Evolutionary conservation across 2,797 vertebrate genomes (phyloP).

Genomic region (Phalloptychus januarius): DNA sequence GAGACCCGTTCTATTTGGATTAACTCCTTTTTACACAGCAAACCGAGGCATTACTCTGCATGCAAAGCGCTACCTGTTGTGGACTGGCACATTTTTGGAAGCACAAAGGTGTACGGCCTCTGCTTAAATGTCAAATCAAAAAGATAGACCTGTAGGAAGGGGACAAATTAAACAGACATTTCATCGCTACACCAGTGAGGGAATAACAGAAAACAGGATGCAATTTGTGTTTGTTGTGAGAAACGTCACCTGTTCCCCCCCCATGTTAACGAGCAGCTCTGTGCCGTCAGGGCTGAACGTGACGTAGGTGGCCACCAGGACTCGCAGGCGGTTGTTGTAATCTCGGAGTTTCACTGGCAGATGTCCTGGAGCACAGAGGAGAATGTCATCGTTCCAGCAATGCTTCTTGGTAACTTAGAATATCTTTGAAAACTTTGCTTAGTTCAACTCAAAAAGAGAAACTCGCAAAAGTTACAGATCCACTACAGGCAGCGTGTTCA

Average conservation of each 20-base stretch:
- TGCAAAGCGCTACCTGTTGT: constrained; percentile 81
- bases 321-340: constrained; percentile 95
- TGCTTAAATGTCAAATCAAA: constrained; percentile 98
- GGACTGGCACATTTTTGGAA: constrained; percentile 92
- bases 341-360: constrained; percentile 94
- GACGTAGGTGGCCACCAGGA: constrained; percentile 96
- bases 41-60: background rate
- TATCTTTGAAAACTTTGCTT: background rate
- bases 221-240: background rate
- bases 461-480: background rate
- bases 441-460: background rate
- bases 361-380: constrained; percentile 82
- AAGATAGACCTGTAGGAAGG: constrained; percentile 90
- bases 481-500: background rate
- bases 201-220: background rate
- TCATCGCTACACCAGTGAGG: background rate
- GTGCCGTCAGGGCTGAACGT: constrained; percentile 98
- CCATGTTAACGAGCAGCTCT: constrained; percentile 98
- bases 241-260: constrained; percentile 92
- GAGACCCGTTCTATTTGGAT: background rate
- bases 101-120: constrained; percentile 92
- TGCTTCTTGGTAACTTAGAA: background rate
- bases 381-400: constrained; percentile 1
- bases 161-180: background rate
- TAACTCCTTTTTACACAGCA: background rate